A percentile compares a stretch with the other conserved stretches of the same genome.
phyloP scores from a whole-genome alignment of 2,888 invertebrate species.

The Drosophila suboccidentalis region DNA sequence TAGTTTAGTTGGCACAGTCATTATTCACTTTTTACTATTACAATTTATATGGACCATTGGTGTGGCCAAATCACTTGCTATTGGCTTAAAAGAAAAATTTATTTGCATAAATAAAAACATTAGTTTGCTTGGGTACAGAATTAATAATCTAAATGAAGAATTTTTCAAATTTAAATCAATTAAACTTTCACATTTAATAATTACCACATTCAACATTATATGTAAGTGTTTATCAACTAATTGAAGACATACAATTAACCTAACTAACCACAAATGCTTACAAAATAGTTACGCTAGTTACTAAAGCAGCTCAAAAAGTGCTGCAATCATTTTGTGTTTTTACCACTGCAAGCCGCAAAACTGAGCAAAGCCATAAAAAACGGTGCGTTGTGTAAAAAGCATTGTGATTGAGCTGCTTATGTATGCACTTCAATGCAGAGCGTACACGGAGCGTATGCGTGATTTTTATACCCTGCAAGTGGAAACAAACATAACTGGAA shows the following conservation, averaged over 20 bases:
- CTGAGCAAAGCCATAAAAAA: slow-evolving; percentile 24
- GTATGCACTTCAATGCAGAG: slow-evolving; percentile 5
- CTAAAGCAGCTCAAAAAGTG: slow-evolving; percentile 32
- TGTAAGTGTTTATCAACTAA: not conserved
- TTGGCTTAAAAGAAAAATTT: not conserved
- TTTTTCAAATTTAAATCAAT: not conserved
- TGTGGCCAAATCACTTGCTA: not conserved
- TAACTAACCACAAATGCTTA: slow-evolving; percentile 31
- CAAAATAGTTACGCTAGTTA: slow-evolving; percentile 21
- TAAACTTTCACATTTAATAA: not conserved
- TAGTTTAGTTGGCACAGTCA: slow-evolving; percentile 20
- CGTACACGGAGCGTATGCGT: slow-evolving; percentile 45
- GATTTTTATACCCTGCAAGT: slow-evolving; percentile 21
- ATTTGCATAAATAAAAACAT: not conserved
- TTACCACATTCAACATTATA: not conserved
- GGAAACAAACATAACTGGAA: not conserved
- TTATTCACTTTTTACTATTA: slow-evolving; percentile 9
- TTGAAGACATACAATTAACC: not conserved
- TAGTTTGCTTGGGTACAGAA: no score
- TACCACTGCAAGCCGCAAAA: slow-evolving; percentile 35
- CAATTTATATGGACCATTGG: not conserved
- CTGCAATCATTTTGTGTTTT: slow-evolving; percentile 48
- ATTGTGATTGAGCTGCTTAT: slow-evolving; percentile 46
- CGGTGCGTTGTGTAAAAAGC: slow-evolving; percentile 31
- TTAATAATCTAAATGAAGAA: no score